Evolutionary conservation across 2,113 vertebrate genomes (phyloP), one percentile per base, ranked within the genome.

Genomic region (Zosterops lateralis): DNA sequence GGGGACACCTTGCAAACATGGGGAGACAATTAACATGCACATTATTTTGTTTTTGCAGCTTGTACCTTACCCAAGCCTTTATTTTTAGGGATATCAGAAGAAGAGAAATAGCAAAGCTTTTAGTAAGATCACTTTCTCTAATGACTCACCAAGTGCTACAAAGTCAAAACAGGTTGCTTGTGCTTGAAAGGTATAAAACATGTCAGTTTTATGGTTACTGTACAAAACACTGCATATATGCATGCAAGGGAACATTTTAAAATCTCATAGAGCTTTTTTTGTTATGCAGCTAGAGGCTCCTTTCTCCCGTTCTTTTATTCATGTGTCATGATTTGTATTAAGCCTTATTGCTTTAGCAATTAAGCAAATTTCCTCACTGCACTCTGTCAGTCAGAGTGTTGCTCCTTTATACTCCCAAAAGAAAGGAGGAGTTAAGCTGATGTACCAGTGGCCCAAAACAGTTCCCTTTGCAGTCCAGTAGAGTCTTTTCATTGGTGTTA

Each of bases 91-190:
- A 95, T 88, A 57, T 78, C 78, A 31, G 79, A 93, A 71, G n/a
- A 95, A 66, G 81, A 80, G 84, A 95, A 92, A 93, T 22, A 58
- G 79, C 87, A 94, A 96, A 95, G 87, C 66, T 96, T 84, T 76
- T 78, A 89, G 74, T 57, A 96, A 95, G 81, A 97, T 97, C 93
- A 58, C 90, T 90, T 97, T 97, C 86, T 65, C 76, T 87, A 87
- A 92, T 95, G 92, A 96, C 91, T 97, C 94, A 97, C 44, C 66
- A 82, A 96, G 84, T 31, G 50, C 61, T 92, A 60, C 73, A 44
- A 97, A 95, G 94, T 96, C 95, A 95, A 97, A 95, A 88, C 91
- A 97, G 82, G 81, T 96, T 97, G 92, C 94, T 76, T 89, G 56
- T 91, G 66, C 75, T 93, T 96, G 87, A 96, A 97, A 97, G 92